phyloP scores from a whole-genome alignment of 2,113 vertebrate species.

The Dipodomys spectabilis region DNA sequence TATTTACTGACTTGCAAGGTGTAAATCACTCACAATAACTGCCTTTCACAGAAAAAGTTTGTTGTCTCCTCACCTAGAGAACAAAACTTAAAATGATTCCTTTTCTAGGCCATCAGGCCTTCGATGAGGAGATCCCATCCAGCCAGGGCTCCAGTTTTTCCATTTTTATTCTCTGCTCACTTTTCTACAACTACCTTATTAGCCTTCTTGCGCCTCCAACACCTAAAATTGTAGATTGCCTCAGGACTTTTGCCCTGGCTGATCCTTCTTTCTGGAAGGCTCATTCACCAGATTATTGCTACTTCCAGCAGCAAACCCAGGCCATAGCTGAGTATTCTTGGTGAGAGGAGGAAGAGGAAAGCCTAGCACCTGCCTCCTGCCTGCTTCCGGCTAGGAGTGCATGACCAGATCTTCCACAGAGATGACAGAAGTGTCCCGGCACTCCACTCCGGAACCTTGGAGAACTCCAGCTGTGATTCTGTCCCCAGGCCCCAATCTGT shows the following conservation, averaged over 20 bases:
- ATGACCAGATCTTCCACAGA: not conserved
- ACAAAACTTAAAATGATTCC: not conserved
- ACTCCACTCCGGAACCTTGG: not conserved
- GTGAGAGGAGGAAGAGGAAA: no score
- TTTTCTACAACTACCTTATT: not conserved
- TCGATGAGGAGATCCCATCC: not conserved
- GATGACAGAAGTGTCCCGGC: accelerated
- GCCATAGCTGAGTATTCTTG: not conserved
- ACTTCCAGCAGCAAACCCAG: no score
- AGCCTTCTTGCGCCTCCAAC: not conserved
- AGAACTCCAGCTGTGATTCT: not conserved
- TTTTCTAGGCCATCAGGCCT: not conserved
- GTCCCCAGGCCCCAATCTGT: not conserved
- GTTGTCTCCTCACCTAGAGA: not conserved
- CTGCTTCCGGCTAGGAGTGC: not conserved
- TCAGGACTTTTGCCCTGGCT: not conserved
- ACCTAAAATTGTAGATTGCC: not conserved
- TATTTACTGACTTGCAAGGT: accelerated
- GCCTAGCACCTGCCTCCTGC: no score
- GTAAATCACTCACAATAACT: not conserved
- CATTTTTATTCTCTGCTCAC: not conserved
- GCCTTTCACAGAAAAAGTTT: not conserved
- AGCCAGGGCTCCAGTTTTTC: no score
- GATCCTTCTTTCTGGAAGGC: no score
- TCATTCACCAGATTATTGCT: no score